These are phyloP conservation scores for Euwallacea similis DNA, from an alignment of 1,140 invertebrate genomes.

Conservation along the genomic window DNA sequence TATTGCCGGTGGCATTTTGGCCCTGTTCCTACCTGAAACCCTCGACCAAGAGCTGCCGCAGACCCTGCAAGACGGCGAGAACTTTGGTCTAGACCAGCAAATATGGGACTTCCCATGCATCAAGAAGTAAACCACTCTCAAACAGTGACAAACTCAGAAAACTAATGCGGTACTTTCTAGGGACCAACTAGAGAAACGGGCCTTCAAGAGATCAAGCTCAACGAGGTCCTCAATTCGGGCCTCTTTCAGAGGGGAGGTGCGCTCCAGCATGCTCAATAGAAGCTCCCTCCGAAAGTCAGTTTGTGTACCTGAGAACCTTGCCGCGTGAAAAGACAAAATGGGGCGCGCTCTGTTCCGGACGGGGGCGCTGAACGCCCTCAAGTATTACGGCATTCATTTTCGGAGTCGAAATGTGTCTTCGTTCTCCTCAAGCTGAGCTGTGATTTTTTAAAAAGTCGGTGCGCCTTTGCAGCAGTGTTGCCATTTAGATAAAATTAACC, in stretches of 20 bases:
- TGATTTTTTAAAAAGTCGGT: slow-evolving; percentile 5
- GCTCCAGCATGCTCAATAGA: slow-evolving; percentile 66
- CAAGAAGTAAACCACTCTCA: slow-evolving; percentile 56
- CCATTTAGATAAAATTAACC: no score
- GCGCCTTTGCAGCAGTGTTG: not conserved
- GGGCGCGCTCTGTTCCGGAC: no score
- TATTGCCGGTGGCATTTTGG: slow-evolving; percentile 70
- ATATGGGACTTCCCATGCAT: slow-evolving; percentile 80
- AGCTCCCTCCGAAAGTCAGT: slow-evolving; percentile 43
- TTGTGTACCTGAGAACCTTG: slow-evolving; percentile 30
- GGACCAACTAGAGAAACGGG: slow-evolving; percentile 46
- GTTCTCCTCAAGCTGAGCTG: not conserved
- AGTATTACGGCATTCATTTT: not conserved
- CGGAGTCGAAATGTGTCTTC: not conserved
- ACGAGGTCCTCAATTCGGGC: slow-evolving; percentile 59
- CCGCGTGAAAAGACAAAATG: not conserved
- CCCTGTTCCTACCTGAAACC: slow-evolving; percentile 81
- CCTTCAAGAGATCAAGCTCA: slow-evolving; percentile 51
- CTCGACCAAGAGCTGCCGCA: slow-evolving; percentile 79
- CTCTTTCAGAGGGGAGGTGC: slow-evolving; percentile 65
- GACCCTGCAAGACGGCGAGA: slow-evolving; percentile 79
- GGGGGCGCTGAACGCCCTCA: not conserved
- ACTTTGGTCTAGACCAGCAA: slow-evolving; percentile 76
- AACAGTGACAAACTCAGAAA: not conserved
- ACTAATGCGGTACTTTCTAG: slow-evolving; percentile 39